Conservation (phyloP, 2,113 vertebrate genomes). For the Poecile atricapillus region DNA sequence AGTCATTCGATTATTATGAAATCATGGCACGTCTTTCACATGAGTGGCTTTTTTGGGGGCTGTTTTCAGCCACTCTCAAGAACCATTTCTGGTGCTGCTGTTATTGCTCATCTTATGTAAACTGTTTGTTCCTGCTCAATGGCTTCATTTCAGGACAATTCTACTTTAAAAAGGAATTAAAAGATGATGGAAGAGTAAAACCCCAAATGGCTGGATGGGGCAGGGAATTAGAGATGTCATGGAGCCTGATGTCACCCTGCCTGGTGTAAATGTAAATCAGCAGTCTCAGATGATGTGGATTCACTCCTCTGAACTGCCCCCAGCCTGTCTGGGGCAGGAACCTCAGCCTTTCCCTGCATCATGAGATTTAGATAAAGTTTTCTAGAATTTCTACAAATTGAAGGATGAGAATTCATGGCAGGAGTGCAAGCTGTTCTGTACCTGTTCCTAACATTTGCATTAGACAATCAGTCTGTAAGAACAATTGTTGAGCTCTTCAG, state of each 20-base stretch:
- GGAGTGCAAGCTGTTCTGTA: background rate
- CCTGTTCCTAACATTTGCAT: background rate
- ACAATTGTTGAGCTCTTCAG: background rate
- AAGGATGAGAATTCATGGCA: background rate
- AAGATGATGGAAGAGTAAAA: background rate
- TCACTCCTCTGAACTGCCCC: background rate
- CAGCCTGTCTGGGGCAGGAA: background rate
- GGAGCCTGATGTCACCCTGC: background rate
- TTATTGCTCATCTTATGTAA: background rate
- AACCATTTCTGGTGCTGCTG: background rate
- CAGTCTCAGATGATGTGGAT: background rate
- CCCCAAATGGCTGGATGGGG: background rate
- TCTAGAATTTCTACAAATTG: background rate
- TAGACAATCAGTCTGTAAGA: background rate
- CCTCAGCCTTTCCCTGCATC: background rate
- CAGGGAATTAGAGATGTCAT: background rate
- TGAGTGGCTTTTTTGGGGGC: background rate
- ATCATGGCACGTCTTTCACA: background rate
- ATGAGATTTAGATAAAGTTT: background rate
- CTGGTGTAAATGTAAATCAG: background rate
- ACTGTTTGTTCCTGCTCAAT: background rate
- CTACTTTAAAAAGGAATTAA: background rate
- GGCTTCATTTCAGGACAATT: background rate
- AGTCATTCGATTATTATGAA: background rate
- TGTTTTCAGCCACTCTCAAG: background rate